Evolutionary conservation across 2,888 invertebrate species (phyloP).

Genomic region (Congeria kusceri): DNA sequence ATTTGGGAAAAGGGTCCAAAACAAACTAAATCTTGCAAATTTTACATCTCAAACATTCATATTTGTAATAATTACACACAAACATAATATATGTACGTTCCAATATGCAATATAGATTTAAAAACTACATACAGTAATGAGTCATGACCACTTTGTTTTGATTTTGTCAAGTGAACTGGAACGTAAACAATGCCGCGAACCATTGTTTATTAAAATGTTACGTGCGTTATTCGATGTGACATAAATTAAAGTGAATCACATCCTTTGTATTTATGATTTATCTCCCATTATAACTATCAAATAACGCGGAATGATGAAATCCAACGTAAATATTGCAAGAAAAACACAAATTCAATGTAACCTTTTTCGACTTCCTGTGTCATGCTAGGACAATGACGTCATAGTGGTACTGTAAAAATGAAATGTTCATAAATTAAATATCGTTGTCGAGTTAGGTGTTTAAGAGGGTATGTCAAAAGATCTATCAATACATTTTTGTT

Average conservation of each 20-base stretch:
- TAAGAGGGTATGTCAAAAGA: no score
- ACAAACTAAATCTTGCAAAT: not conserved
- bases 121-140: slow-evolving; percentile 42
- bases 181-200: slow-evolving; percentile 4
- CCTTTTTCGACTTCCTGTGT: slow-evolving; percentile 66
- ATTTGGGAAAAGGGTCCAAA: not conserved
- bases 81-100: no score
- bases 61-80: no score
- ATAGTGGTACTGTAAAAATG: slow-evolving; percentile 14
- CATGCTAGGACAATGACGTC: slow-evolving; percentile 63
- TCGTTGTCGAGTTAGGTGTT: no score
- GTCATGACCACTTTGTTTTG: slow-evolving; percentile 46
- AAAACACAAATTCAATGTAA: slow-evolving; percentile 41
- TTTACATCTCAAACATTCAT: no score
- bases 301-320: not conserved
- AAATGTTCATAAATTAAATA: no score
- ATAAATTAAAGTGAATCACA: not conserved
- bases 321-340: slow-evolving; percentile 18
- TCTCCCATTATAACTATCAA: no score
- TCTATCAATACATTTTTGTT: no score
- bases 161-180: slow-evolving; percentile 39
- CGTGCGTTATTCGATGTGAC: not conserved
- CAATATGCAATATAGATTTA: not conserved
- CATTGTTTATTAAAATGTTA: not conserved
- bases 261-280: no score